Evolutionary conservation across 1,140 invertebrate species (phyloP).

Genomic region (Dryas iulia): DNA sequence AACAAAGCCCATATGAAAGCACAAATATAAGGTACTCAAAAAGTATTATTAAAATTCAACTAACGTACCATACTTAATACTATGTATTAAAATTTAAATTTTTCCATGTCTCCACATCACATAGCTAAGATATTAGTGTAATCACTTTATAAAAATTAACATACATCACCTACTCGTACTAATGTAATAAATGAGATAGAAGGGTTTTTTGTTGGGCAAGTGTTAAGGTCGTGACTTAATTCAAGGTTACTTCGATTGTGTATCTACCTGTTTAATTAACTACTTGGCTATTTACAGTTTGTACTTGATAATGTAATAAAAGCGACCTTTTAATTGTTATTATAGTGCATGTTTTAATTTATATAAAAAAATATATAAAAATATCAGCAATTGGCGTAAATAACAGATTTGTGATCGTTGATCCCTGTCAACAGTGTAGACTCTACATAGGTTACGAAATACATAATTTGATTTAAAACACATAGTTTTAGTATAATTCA

Average conservation of each 20-base stretch:
- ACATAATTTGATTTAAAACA: no score
- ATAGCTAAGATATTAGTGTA: no score
- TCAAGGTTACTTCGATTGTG: not conserved
- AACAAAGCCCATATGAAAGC: no score
- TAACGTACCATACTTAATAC: no score
- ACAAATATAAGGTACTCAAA: no score
- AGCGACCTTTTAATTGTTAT: not conserved
- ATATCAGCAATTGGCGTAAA: not conserved
- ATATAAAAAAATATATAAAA: not conserved
- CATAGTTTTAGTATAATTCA: no score
- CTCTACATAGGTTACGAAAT: not conserved
- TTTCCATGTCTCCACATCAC: no score
- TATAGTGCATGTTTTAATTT: not conserved
- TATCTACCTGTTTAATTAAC: not conserved
- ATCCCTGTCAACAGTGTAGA: no score
- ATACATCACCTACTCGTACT: no score
- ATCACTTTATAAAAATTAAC: no score
- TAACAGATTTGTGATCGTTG: not conserved
- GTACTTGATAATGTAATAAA: not conserved
- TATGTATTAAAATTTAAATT: no score
- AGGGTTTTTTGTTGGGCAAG: not conserved
- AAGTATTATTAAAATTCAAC: no score
- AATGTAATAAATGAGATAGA: not conserved
- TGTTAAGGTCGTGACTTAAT: not conserved
- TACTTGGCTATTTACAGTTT: not conserved